Base-by-base conservation (phyloP, 2,797 vertebrate species). In the Ispidina picta region DNA sequence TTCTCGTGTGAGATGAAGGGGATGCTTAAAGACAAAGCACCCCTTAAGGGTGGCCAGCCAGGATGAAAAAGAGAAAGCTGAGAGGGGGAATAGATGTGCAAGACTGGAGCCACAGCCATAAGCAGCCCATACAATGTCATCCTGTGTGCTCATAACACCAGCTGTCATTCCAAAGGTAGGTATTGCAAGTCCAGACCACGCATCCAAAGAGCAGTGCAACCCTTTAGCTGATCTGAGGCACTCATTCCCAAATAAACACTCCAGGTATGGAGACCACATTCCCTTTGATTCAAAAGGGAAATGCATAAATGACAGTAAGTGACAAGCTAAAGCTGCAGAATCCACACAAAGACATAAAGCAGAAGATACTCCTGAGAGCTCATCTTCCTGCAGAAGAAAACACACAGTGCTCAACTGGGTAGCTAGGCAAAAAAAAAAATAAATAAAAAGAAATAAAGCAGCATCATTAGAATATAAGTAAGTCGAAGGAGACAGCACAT, bases 401-500 rank as follows among this genome's bases (percentile, higher is more conserved):
- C 92, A 44, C 10, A 54, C 0, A 1, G 74, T 1, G 29, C 65
- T 80, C 4, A 2, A 51, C 83, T 78, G 82, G 62, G 74, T 39
- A 52, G 48, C n/a, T 85, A 59, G 86, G 74, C 62, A 82, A 85
- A 83, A 73, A 49, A 26, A 26, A 25, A 49, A 49, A 9, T 33
- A 33, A 25, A 49, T 44, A 44, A 69, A 82, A 86, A 92, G 10
- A 86, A 91, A 95, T 54, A 65, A 85, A 86, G 54, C 75, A 33
- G 69, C 75, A 75, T 52, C 88, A 41, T 73, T 37, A 59, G 83
- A 85, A 55, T 82, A 70, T 83, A 93, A 95, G 89, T 88, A 93
- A 95, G 80, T 12, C 16, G 49, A 12, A 86, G 84, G 48, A 71
- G 64, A 72, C 58, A 55, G 89, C 82, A 35, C 70, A 62, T 9